phyloP scores from a whole-genome alignment of 2,888 invertebrate genomes.

The Drosophila putrida region DNA sequence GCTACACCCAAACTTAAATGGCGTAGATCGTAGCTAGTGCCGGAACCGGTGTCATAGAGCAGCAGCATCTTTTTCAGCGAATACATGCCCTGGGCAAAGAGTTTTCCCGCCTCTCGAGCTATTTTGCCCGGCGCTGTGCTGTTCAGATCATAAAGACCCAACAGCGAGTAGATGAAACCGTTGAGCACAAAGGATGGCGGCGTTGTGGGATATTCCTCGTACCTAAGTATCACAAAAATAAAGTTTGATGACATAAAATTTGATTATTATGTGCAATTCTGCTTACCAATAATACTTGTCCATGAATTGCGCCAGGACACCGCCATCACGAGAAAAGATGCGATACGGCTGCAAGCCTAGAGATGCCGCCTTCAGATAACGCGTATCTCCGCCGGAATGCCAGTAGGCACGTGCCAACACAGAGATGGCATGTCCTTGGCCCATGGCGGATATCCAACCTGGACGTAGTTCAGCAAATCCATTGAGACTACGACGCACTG shows the following conservation, averaged over 20 bases:
- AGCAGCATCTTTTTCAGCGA: conserved; percentile 95
- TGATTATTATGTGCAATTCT: too few relatives aligned
- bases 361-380: conserved; percentile 93
- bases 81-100: conserved; percentile 93
- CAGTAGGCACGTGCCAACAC: conserved; percentile 96
- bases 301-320: conserved; percentile 94
- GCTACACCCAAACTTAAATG: conserved; percentile 95
- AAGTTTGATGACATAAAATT: neutral
- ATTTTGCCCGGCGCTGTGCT: conserved; percentile 90
- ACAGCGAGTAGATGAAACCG: conserved; percentile 98
- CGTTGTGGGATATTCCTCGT: conserved; percentile 98
- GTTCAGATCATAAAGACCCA: conserved; percentile 98
- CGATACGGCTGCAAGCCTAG: conserved; percentile 93
- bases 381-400: conserved; percentile 90
- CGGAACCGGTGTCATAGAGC: conserved; percentile 97
- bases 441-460: conserved; percentile 99
- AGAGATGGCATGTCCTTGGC: conserved; percentile 98
- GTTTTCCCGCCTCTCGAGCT: conserved; percentile 90
- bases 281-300: conserved; percentile 94
- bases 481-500: conserved; percentile 91
- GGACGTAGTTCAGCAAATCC: conserved; percentile 92
- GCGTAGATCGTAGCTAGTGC: conserved; percentile 97
- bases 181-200: conserved; percentile 98
- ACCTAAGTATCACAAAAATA: conserved; percentile 86
- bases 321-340: conserved; percentile 90